Conservation (phyloP, 2,888 invertebrate species). For the Rosalia funebris region DNA sequence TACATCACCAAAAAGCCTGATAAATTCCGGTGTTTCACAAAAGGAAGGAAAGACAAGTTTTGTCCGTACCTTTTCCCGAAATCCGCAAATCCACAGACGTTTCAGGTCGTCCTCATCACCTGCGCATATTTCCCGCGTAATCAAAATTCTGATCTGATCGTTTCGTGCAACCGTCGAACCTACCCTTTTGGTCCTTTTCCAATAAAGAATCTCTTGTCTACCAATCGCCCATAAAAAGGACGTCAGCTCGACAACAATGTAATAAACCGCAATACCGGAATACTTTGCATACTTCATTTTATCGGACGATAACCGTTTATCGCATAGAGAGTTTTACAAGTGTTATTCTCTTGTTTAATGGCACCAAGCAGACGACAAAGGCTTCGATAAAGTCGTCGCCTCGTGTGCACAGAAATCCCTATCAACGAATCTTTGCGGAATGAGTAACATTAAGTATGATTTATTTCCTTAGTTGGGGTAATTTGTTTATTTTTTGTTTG, state of each 20-base stretch:
- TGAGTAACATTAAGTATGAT: background rate
- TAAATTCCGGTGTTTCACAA: too few relatives aligned
- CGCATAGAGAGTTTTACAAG: too few relatives aligned
- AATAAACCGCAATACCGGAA: background rate
- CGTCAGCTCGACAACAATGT: background rate
- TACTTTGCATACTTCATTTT: background rate
- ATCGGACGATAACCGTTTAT: background rate
- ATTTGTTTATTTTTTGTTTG: background rate
- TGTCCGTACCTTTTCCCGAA: too few relatives aligned
- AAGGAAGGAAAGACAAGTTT: too few relatives aligned
- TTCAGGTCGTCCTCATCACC: too few relatives aligned
- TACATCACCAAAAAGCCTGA: too few relatives aligned
- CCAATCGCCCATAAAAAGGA: background rate
- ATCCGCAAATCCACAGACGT: too few relatives aligned
- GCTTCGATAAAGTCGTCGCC: background rate
- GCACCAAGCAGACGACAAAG: background rate
- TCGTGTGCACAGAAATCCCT: background rate
- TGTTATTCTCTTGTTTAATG: background rate
- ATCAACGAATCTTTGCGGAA: background rate
- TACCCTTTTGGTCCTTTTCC: background rate
- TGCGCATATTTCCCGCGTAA: too few relatives aligned
- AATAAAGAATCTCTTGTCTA: background rate
- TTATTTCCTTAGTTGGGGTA: background rate
- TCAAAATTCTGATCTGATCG: too few relatives aligned
- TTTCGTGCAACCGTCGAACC: background rate